Evolutionary conservation across 2,797 vertebrate genomes (phyloP).

Genomic region (Neoniphon sammara): DNA sequence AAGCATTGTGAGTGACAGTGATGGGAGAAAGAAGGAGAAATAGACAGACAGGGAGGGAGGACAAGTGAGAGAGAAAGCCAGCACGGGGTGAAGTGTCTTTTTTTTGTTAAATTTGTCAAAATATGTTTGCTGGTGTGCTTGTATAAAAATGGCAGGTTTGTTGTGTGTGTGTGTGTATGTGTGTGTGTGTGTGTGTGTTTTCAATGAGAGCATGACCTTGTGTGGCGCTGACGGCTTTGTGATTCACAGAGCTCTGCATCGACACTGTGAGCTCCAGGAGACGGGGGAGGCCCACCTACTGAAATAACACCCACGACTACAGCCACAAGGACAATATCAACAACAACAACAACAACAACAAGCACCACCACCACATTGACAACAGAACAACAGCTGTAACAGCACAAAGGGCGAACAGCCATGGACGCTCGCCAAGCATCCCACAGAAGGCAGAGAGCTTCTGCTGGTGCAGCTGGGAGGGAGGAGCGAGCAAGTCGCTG

Average conservation of each 20-base stretch:
- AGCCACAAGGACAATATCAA: background rate
- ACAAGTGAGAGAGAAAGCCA: background rate
- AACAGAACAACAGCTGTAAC: background rate
- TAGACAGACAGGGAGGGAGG: background rate
- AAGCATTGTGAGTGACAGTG: conserved; percentile 23
- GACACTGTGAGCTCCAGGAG: background rate
- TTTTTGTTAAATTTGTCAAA: background rate
- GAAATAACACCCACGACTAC: conserved; percentile 8
- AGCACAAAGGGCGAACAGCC: background rate
- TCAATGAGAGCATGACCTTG: background rate
- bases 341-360: background rate
- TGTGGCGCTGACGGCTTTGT: conserved; percentile 13
- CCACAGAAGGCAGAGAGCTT: background rate
- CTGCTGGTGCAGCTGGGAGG: conserved; percentile 8
- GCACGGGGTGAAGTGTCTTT: background rate
- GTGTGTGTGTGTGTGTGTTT: background rate
- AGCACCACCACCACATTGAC: background rate
- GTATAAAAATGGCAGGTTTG: too few species aligned
- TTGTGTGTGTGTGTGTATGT: background rate
- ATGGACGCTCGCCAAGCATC: background rate
- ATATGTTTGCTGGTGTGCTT: conserved; percentile 6
- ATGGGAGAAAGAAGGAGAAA: background rate
- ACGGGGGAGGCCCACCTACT: conserved; percentile 36
- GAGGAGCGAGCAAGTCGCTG: conserved; percentile 4
- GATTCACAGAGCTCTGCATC: conserved; percentile 39